Percentiles rank a stretch among this genome's conserved stretches.
Evolutionary conservation across 2,797 vertebrate genomes (phyloP).

Genomic region (Discoglossus pictus): DNA sequence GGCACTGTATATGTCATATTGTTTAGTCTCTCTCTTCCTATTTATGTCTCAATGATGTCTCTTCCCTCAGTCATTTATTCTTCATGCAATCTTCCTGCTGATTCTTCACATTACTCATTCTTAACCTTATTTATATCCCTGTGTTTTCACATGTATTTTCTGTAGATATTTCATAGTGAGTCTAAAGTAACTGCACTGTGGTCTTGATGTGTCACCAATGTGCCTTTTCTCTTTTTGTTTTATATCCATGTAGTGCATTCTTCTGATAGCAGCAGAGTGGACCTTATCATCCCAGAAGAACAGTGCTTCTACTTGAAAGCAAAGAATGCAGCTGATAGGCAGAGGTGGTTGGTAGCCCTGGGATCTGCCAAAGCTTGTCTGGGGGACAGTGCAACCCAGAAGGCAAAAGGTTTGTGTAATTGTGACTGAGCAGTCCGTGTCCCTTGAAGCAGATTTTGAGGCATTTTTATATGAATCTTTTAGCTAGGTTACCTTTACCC

Average conservation of each 20-base stretch:
- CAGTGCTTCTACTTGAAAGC: constrained; percentile 59
- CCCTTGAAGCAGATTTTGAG: too few species aligned
- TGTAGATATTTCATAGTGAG: too few species aligned
- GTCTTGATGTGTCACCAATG: neutral
- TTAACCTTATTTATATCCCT: too few species aligned
- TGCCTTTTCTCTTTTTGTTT: neutral
- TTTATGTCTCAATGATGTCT: too few species aligned
- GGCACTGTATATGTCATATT: too few species aligned
- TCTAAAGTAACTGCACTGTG: too few species aligned
- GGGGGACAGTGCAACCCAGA: constrained; percentile 44
- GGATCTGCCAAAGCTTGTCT: constrained; percentile 60
- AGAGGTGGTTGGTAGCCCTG: constrained; percentile 61
- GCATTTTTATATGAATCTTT: too few species aligned
- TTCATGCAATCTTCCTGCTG: constrained; percentile 46
- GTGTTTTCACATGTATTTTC: too few species aligned
- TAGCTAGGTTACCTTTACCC: too few species aligned
- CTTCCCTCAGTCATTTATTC: constrained; percentile 53
- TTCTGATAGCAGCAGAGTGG: constrained; percentile 55
- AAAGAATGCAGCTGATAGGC: constrained; percentile 54
- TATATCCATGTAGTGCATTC: constrained; percentile 47
- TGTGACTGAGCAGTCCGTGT: neutral
- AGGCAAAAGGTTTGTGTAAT: constrained; percentile 51
- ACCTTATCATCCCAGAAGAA: constrained; percentile 58
- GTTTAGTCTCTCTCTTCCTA: too few species aligned
- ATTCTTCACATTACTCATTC: neutral